Base-by-base conservation (phyloP, 2,797 vertebrate species). In the Rhincodon typus region DNA sequence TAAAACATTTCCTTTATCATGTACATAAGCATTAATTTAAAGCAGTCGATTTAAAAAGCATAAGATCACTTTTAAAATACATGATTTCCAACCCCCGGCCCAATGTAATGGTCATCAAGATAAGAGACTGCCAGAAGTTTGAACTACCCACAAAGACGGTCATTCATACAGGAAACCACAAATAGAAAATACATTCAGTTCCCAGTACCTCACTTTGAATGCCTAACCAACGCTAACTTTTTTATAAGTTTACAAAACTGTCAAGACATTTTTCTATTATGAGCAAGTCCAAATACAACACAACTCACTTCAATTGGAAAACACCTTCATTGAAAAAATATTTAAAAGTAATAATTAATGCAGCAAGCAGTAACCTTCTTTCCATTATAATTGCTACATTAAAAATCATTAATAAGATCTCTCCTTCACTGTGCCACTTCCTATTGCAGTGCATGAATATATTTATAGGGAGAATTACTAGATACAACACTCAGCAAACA, bases 121-220 rank as follows among this genome's bases (percentile, higher is more conserved):
- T 69, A 3, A 38, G 27, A 91, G 23, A 94, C 25, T 50, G 38
- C 93, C 25, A 50, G 74, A 10, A 34, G 74, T 77, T 30, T n/a
- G 27, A 72, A 30, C 25, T 95, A 57, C 50, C 42, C 70, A 74
- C 70, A 57, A 95, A 95, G 87, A 50, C 67, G 30, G 94, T 30
- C 70, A 53, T 95, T 95, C 62, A 95, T 57, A 95, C 94, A 50
- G 69, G 46, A 77, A 95, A 74, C 17, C 42, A 53, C 70, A 95
- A 74, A 77, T 34, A 15, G 25, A 74, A 95, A 95, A n/a, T 7
- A 50, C 42, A 27, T 30, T 77, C 94, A 50, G 70, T 95, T 72
- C 46, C 27, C 23, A 77, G 42, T 53, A 93, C n/a, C 69, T 93
- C 53, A 42, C 42, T 84, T 46, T 25, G 7, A 84, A 42, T 42